Evolutionary conservation across 2,888 invertebrate species (phyloP).

Genomic region (Mechanitis messenoides): DNA sequence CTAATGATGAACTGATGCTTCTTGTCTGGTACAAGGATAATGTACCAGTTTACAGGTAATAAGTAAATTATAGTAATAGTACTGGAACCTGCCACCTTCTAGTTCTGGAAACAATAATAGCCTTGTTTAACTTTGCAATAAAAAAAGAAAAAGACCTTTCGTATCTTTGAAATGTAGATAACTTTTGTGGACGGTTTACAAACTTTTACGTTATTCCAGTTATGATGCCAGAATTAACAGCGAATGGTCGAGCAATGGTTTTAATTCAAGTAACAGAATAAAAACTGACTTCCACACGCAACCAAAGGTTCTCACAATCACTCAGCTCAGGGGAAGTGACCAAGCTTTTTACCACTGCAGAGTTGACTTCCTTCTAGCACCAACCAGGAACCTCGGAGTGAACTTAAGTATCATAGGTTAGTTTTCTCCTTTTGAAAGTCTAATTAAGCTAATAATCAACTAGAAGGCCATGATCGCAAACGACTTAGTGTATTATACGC

Average conservation of each 20-base stretch:
- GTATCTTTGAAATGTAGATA: too few species aligned
- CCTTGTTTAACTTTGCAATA: too few species aligned
- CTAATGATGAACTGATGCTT: constrained; percentile 76
- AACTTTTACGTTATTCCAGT: constrained; percentile 39
- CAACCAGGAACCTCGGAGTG: constrained; percentile 75
- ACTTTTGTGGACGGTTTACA: not conserved
- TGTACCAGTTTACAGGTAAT: constrained; percentile 78
- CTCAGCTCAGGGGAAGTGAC: constrained; percentile 55
- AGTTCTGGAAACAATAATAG: too few species aligned
- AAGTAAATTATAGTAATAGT: not conserved
- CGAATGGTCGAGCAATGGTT: constrained; percentile 61
- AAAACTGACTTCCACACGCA: constrained; percentile 45
- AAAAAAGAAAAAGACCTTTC: too few species aligned
- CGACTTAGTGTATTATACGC: too few species aligned
- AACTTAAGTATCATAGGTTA: constrained; percentile 64
- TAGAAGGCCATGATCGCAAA: too few species aligned
- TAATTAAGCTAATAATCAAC: too few species aligned
- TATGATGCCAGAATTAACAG: constrained; percentile 57
- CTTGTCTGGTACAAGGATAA: constrained; percentile 80
- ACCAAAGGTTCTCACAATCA: constrained; percentile 53
- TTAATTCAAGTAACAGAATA: constrained; percentile 53
- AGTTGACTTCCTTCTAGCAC: constrained; percentile 76
- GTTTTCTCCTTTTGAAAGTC: not conserved
- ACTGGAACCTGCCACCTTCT: too few species aligned
- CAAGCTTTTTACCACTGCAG: constrained; percentile 76